Evolutionary conservation across 1,140 invertebrate species (phyloP).

Genomic region (Temnothorax curvispinosus): DNA sequence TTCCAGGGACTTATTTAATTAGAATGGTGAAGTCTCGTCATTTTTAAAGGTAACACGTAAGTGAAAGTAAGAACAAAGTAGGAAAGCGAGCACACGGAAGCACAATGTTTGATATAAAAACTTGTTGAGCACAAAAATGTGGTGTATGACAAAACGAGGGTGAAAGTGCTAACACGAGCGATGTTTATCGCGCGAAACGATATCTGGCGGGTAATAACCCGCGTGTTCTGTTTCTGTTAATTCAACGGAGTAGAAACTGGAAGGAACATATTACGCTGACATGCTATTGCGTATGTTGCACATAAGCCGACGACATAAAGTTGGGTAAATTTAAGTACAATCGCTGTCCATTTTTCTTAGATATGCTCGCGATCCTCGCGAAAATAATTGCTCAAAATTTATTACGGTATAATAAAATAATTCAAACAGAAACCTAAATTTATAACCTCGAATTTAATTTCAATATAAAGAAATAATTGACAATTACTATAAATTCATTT

Average conservation of each 20-base stretch:
- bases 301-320: neutral
- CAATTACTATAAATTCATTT: neutral
- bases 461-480: neutral
- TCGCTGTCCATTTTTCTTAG: neutral
- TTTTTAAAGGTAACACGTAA: neutral
- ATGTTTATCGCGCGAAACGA: slow-evolving; percentile 41
- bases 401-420: neutral
- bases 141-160: slow-evolving; percentile 20
- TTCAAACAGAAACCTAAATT: neutral
- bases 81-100: slow-evolving; percentile 14
- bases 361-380: neutral
- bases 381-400: neutral
- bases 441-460: neutral
- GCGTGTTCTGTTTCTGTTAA: slow-evolving; percentile 29
- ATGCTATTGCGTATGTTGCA: slow-evolving; percentile 17
- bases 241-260: slow-evolving; percentile 27
- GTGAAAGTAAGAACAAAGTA: neutral
- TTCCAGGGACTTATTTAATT: slow-evolving; percentile 6
- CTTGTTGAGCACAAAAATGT: slow-evolving; percentile 24
- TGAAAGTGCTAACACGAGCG: slow-evolving; percentile 29
- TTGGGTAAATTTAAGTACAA: neutral
- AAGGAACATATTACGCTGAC: slow-evolving; percentile 34
- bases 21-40: neutral
- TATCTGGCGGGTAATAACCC: neutral
- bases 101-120: neutral